Conservation (phyloP, 2,113 vertebrate species). For the Ptilonorhynchus violaceus region DNA sequence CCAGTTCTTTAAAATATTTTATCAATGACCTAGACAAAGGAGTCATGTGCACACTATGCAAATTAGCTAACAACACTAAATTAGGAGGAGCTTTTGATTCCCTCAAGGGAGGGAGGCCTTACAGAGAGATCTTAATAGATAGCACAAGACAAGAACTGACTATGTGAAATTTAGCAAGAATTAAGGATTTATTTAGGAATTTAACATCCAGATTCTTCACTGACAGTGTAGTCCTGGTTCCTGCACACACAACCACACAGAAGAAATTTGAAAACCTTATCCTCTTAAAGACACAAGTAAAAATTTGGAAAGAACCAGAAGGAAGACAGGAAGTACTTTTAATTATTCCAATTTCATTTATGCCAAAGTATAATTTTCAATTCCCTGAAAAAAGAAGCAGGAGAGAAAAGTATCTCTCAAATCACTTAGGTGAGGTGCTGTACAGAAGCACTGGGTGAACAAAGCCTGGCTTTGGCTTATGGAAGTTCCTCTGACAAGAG, state of each 20-base stretch:
- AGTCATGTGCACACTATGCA: not conserved
- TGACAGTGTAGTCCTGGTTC: not conserved
- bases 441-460: not conserved
- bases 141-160: not conserved
- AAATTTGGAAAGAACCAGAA: not conserved
- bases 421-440: not conserved
- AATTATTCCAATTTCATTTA: not conserved
- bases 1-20: not conserved
- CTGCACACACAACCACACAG: not conserved
- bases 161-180: not conserved
- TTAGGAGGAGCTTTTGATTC: not conserved
- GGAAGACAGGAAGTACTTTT: not conserved
- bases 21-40: not conserved
- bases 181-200: not conserved
- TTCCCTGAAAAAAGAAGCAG: not conserved
- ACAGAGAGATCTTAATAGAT: not conserved
- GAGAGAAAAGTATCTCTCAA: not conserved
- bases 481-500: not conserved
- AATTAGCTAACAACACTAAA: not conserved
- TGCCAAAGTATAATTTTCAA: not conserved
- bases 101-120: not conserved
- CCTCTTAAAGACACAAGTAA: not conserved
- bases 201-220: not conserved
- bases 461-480: not conserved
- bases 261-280: not conserved